Conservation (phyloP, 2,888 invertebrate genomes). For the Trilocha varians region DNA sequence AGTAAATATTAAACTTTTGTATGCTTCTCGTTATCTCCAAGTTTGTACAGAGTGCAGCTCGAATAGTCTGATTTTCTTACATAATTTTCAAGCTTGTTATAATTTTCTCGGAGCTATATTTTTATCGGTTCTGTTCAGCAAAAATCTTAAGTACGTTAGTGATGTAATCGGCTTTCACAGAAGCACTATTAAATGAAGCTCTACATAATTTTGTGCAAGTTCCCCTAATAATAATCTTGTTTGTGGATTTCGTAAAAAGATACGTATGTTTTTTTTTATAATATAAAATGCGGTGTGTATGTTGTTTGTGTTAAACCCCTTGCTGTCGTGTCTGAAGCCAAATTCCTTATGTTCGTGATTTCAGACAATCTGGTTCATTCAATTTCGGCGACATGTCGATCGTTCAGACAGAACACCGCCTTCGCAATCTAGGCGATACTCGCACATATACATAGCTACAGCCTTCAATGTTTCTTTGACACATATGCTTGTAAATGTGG, state of each 20-base stretch:
- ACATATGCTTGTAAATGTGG: not conserved
- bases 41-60: not conserved
- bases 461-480: not conserved
- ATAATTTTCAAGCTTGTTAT: too few relatives aligned
- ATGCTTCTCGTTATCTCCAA: conserved; percentile 50
- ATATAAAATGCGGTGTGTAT: not conserved
- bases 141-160: too few relatives aligned
- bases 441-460: not conserved
- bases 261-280: conserved; percentile 19
- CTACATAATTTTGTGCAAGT: conserved; percentile 19
- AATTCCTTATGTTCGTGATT: not conserved
- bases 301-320: not conserved
- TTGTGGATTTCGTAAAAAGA: conserved; percentile 25
- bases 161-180: not conserved
- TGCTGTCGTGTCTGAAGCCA: not conserved
- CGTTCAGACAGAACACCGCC: conserved; percentile 2
- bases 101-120: too few relatives aligned
- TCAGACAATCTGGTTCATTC: conserved; percentile 27
- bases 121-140: too few relatives aligned
- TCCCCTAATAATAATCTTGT: conserved; percentile 31
- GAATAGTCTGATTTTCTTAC: not conserved
- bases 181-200: conserved; percentile 20
- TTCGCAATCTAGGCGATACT: not conserved
- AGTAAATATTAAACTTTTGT: conserved; percentile 33
- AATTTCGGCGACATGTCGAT: conserved; percentile 33